These are phyloP conservation scores for Diabrotica balteata DNA, from an alignment of 2,888 invertebrate genomes.

Conservation along the genomic window DNA sequence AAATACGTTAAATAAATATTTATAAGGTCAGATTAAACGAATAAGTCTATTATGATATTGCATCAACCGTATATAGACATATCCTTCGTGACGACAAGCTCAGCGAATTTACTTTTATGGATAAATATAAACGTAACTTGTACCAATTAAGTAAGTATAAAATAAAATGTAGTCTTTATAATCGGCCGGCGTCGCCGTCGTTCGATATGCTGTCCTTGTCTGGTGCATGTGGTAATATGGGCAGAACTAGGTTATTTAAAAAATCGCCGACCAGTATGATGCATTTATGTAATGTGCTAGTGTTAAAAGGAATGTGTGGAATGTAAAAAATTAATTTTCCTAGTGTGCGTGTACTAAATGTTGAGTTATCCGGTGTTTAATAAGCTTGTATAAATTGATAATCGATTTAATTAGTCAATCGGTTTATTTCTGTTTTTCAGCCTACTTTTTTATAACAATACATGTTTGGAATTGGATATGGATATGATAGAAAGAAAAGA, in stretches of 20 bases:
- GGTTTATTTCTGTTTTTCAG: too few relatives aligned
- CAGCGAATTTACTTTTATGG: slow-evolving; percentile 23
- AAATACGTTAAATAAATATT: not conserved
- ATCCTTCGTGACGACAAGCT: slow-evolving; percentile 24
- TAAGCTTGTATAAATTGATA: too few relatives aligned
- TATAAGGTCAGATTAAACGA: slow-evolving; percentile 15
- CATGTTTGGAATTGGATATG: too few relatives aligned
- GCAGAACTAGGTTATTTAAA: slow-evolving; percentile 8
- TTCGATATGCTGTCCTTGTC: slow-evolving; percentile 11
- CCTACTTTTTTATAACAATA: too few relatives aligned
- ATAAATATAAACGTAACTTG: slow-evolving; percentile 16
- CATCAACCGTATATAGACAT: slow-evolving; percentile 25
- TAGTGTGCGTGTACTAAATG: too few relatives aligned
- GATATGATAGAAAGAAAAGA: too few relatives aligned
- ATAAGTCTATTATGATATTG: slow-evolving; percentile 18
- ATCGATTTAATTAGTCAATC: too few relatives aligned
- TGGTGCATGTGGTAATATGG: slow-evolving; percentile 5
- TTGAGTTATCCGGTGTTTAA: too few relatives aligned
- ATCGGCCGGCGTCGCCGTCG: not conserved
- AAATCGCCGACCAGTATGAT: not conserved
- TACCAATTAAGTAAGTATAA: slow-evolving; percentile 15
- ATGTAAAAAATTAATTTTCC: too few relatives aligned
- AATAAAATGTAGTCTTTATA: not conserved
- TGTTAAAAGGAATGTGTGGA: too few relatives aligned
- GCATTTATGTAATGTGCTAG: too few relatives aligned